Conservation (phyloP, 2,113 vertebrate species). For the Copsychus sechellarum region DNA sequence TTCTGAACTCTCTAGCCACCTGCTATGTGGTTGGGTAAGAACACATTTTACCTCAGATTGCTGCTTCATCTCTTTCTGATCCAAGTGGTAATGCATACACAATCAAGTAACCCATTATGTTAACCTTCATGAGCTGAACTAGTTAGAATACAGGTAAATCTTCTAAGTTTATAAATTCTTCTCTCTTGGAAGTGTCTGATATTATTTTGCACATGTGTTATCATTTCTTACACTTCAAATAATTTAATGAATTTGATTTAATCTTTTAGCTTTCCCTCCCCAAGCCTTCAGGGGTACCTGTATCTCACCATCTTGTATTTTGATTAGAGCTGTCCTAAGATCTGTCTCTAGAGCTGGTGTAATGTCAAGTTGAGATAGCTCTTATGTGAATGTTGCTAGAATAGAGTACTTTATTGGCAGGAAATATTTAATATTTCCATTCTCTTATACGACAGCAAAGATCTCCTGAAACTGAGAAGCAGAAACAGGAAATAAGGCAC, state of each 20-base stretch:
- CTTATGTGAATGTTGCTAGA: not conserved
- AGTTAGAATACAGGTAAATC: not conserved
- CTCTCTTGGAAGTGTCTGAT: not conserved
- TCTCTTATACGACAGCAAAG: not conserved
- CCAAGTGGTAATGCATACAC: not conserved
- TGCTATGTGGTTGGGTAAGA: not conserved
- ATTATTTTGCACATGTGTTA: not conserved
- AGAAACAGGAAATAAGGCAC: not conserved
- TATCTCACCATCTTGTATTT: not conserved
- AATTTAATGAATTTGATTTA: not conserved
- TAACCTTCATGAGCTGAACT: not conserved
- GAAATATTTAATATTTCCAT: not conserved
- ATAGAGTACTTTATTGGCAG: not conserved
- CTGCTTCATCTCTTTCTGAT: not conserved
- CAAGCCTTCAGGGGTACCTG: not conserved
- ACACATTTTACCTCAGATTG: not conserved
- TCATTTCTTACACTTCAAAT: not conserved
- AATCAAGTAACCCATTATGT: not conserved
- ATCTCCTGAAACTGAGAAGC: not conserved
- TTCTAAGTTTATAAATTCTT: not conserved
- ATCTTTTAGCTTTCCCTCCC: not conserved
- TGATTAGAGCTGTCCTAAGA: not conserved
- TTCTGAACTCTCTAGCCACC: not conserved
- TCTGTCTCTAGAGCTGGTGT: not conserved
- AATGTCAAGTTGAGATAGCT: not conserved